Conservation (phyloP, 2,797 vertebrate species). For the Naso thynnoides region DNA sequence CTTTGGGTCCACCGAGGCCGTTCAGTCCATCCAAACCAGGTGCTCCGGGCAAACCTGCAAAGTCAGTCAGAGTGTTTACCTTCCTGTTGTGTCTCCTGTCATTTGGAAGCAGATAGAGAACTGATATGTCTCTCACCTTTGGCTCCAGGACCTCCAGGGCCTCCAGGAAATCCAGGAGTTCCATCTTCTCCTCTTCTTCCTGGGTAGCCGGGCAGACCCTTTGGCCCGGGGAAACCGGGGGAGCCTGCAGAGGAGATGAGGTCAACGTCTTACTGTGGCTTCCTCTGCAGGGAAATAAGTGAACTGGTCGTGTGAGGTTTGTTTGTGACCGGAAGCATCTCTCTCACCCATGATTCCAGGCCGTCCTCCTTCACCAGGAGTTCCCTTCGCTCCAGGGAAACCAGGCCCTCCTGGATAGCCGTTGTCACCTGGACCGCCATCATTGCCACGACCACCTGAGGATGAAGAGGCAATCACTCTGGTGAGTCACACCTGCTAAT, state of each 20-base stretch:
- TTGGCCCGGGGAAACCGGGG: conserved; percentile 84
- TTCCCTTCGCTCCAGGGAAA: conserved; percentile 85
- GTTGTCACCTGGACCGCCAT: conserved; percentile 86
- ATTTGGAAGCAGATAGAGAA: background rate
- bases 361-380: conserved; percentile 86
- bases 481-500: background rate
- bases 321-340: background rate
- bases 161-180: conserved; percentile 80
- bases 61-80: background rate
- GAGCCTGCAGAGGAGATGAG: conserved; percentile 77
- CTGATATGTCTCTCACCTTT: conserved; percentile 85
- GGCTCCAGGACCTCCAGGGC: conserved; percentile 82
- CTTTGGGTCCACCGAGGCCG: conserved; percentile 92
- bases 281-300: background rate
- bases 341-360: conserved; percentile 88
- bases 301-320: background rate
- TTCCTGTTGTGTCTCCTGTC: background rate
- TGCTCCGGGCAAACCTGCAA: conserved; percentile 88
- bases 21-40: conserved; percentile 93
- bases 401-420: conserved; percentile 88
- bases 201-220: conserved; percentile 85
- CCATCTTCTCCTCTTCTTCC: conserved; percentile 88
- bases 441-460: conserved; percentile 84
- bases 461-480: background rate
- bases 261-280: background rate